Conservation (phyloP, 2,797 vertebrate genomes). For the Eutrigla gurnardus region DNA sequence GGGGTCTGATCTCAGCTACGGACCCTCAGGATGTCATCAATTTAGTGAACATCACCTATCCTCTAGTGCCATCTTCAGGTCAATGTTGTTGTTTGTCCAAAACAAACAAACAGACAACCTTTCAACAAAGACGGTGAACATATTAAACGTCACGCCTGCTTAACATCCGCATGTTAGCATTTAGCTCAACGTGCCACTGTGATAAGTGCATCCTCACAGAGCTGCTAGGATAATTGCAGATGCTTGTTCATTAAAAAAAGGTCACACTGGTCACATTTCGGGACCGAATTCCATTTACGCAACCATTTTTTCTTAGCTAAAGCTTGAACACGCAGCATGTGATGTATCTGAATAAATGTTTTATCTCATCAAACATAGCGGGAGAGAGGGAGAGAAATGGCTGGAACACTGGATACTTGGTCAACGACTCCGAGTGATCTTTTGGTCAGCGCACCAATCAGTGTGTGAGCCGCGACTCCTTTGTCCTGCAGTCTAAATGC, state of each 20-base stretch:
- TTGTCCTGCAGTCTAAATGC: constrained; percentile 47
- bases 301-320: not conserved
- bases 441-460: constrained; percentile 16
- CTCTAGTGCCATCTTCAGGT: not conserved
- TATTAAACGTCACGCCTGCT: not conserved
- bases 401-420: not conserved
- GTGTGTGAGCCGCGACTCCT: constrained; percentile 25
- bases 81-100: not conserved
- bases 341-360: not conserved
- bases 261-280: constrained; percentile 9
- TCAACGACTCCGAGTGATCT: not conserved
- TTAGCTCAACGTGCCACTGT: not conserved
- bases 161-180: not conserved
- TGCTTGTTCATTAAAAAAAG: constrained; percentile 1
- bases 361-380: not conserved
- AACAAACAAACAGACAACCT: no score
- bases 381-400: not conserved
- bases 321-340: not conserved
- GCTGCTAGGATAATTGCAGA: not conserved
- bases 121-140: not conserved
- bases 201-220: not conserved
- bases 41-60: not conserved
- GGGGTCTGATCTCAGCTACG: not conserved
- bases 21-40: not conserved
- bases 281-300: not conserved